These are phyloP conservation scores for Mustela nigripes DNA, from an alignment of 2,113 vertebrate species.

Conservation along the genomic window DNA sequence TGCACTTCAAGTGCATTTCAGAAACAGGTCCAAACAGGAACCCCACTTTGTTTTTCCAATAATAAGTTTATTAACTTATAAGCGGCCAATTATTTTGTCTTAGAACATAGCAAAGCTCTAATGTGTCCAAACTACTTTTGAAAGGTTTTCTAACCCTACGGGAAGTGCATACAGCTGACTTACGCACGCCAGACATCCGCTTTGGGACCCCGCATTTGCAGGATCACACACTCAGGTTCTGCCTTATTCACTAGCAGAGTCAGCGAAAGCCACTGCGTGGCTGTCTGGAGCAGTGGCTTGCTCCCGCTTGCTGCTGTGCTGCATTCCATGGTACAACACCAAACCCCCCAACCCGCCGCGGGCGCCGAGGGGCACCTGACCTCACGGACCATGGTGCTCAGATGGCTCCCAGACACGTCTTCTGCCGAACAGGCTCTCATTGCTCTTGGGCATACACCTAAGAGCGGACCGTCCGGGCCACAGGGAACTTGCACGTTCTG, in stretches of 20 bases:
- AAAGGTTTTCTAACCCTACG: background rate
- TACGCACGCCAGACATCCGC: accelerated
- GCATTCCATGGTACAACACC: too few species aligned
- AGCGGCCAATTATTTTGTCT: background rate
- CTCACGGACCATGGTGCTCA: too few species aligned
- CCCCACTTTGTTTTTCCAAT: background rate
- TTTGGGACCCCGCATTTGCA: accelerated
- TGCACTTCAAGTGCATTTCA: background rate
- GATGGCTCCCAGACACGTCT: too few species aligned
- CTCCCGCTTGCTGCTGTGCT: background rate
- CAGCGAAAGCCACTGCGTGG: background rate
- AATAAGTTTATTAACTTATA: background rate
- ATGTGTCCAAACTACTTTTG: background rate
- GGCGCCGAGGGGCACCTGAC: background rate
- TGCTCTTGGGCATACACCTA: background rate
- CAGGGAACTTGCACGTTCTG: too few species aligned
- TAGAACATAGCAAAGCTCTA: background rate
- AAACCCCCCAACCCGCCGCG: accelerated
- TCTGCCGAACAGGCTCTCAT: background rate
- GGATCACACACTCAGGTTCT: background rate
- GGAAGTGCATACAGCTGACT: background rate
- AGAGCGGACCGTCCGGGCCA: background rate
- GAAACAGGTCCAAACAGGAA: background rate
- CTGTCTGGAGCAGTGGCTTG: background rate
- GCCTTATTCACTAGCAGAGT: too few species aligned